Base-by-base conservation (phyloP, 2,113 vertebrate genomes). In the Ornithorhynchus anatinus region DNA sequence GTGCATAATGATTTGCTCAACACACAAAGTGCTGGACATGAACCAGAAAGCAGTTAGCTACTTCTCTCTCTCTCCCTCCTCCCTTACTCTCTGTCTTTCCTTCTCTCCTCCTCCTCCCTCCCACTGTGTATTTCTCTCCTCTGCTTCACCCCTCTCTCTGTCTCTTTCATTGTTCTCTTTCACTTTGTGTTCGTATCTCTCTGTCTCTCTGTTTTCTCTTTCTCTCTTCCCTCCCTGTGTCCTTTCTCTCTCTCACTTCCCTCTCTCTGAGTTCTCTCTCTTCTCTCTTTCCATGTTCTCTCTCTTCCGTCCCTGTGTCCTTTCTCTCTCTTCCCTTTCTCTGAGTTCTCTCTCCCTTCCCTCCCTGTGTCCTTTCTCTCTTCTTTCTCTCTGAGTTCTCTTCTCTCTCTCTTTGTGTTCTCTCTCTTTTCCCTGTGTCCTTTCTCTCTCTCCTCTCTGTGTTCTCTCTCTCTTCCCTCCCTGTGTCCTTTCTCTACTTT, bases 381-480 rank as follows among this genome's bases (percentile, higher is more conserved):
- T 8, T 48, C 25, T 8, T 29, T 25, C 13, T 27, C 10, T 48
- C 23, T n/a, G n/a, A n/a, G n/a, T 62, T 42, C 70, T 75, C 75
- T 40, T 37, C 66, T 63, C 23, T 0, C 57, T 59, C 23, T 39
- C 6, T 4, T 39, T 27, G 47, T 27, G 59, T 8, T 38, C 12
- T 25, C 47, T n/a, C 20, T n/a, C n/a, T n/a, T n/a, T n/a, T n/a
- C 13, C 9, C 1, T 13, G 29, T 65, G n/a, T n/a, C 50, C 29
- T 50, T 57, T 48, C 23, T 0, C 67, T 76, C 75, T 23, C 19
- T 59, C 48, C 80, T 85, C 65, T 25, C 45, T 66, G 78, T 50
- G 73, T 56, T 73, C 44, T 77, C 40, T 37, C 66, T 79, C 82
- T 59, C 67, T 57, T 60, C 70, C 45, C 1, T n/a, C n/a, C n/a